These are phyloP conservation scores for Disparrhopalites patrizii DNA, from an alignment of 2,888 invertebrate genomes.

Conservation along the genomic window DNA sequence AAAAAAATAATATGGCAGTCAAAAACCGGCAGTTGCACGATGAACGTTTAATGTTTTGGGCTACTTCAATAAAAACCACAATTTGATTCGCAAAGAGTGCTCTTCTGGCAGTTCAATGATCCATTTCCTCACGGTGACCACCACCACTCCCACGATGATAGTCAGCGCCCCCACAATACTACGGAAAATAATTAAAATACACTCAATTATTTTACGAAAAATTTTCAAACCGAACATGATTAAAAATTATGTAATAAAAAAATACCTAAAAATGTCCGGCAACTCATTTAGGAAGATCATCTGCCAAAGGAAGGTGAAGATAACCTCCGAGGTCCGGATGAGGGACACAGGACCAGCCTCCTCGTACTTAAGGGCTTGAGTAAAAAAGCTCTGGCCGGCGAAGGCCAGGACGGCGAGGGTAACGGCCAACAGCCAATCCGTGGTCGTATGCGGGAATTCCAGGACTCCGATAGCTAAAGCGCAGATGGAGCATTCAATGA, in stretches of 20 bases:
- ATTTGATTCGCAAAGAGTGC: constrained; percentile 22
- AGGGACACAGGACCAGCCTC: constrained; percentile 42
- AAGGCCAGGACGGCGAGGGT: constrained; percentile 37
- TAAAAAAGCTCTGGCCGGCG: constrained; percentile 39
- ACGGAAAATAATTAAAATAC: neutral
- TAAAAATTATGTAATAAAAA: neutral
- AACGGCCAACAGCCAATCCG: constrained; percentile 38
- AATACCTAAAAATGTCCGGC: constrained; percentile 39
- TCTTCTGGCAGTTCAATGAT: constrained; percentile 38
- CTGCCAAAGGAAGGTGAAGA: constrained; percentile 41
- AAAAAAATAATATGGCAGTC: too few species aligned
- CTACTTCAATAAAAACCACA: constrained; percentile 30
- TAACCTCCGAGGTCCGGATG: constrained; percentile 39
- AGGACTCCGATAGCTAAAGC: constrained; percentile 31
- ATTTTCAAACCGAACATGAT: neutral
- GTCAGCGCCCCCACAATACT: constrained; percentile 35
- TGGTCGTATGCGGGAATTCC: constrained; percentile 28
- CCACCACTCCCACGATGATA: constrained; percentile 34
- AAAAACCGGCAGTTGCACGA: too few species aligned
- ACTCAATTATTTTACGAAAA: neutral
- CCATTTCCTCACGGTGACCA: constrained; percentile 40
- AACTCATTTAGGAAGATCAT: constrained; percentile 35
- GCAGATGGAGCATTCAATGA: constrained; percentile 34
- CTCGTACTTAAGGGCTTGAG: constrained; percentile 40
- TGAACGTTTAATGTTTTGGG: neutral